Evolutionary conservation across 2,888 invertebrate genomes (phyloP), one percentile per base, ranked within the genome.

Genomic region (Sympetrum striolatum): DNA sequence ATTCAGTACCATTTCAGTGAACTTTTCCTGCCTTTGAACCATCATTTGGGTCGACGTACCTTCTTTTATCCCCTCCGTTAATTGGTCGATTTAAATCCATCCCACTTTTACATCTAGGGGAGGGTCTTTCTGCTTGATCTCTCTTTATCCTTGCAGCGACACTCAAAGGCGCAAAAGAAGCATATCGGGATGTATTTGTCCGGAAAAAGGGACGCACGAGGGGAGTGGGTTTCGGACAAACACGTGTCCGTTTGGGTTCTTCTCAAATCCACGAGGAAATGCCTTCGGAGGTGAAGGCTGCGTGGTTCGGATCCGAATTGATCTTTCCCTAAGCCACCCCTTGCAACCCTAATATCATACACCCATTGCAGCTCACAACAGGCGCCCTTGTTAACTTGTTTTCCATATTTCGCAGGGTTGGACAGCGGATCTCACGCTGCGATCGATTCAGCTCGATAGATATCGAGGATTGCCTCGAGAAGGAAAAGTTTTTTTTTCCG

Each of bases 61-160:
- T 18, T 5, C 31, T 82, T 31, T 31, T 6, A 64, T n/a, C 35
- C 58, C 58, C 82, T 58, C 53, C 58, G 22, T 35, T 53, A 58
- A 39, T 44, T 44, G 31, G 15, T 37, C 39, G 35, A 35, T 48
- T 22, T 25, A 48, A 82, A 48, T 82, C 53, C 58, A 25, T 58
- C 22, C 58, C 58, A 48, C 81, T 81, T 22, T 18, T n/a, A 35
- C 44, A n/a, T 22, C 81, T 4, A 12, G 25, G 8, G 22, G 25
- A 31, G 2, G 12, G 0, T 58, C 82, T 53, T 8, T 53, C 1
- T 58, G 18, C 58, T 58, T 35, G 82, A 82, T 82, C 82, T 82
- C 53, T 58, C 82, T 81, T 81, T 53, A 81, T 81, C 81, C 81
- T 81, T 15, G 81, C 81, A 14, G n/a, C n/a, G n/a, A 53, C n/a